Evolutionary conservation across 2,797 vertebrate genomes (phyloP).

Genomic region (Sebastes dallii): DNA sequence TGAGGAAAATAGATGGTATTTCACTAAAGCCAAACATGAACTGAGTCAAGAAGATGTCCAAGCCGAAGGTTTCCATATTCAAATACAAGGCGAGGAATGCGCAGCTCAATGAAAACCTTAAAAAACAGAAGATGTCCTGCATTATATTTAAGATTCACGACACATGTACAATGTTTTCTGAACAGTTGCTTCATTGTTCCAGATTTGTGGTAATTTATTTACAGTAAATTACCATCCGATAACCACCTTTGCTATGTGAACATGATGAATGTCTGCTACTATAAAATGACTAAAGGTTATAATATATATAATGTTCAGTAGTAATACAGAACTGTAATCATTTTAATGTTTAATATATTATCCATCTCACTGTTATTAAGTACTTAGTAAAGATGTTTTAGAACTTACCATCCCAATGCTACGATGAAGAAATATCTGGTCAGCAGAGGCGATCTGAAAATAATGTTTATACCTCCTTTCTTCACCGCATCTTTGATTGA

Average conservation of each 20-base stretch:
- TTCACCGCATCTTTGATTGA: too few relatives aligned
- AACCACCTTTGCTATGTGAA: neutral
- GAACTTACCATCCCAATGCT: constrained; percentile 76
- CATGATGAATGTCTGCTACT: neutral
- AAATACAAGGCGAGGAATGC: constrained; percentile 79
- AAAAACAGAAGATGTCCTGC: neutral
- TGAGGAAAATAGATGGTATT: constrained; percentile 75
- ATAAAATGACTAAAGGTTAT: neutral
- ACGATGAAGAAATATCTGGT: constrained; percentile 79
- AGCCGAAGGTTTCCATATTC: constrained; percentile 81
- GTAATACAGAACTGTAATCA: neutral
- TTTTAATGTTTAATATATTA: neutral
- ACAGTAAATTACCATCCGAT: too few relatives aligned
- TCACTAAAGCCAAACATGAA: constrained; percentile 83
- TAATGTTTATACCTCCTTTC: constrained; percentile 47
- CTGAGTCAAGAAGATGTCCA: constrained; percentile 86
- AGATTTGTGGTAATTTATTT: neutral
- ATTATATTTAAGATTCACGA: neutral
- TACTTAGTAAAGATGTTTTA: neutral
- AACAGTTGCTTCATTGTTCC: neutral
- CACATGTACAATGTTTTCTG: neutral
- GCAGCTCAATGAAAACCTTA: constrained; percentile 85
- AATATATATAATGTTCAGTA: neutral
- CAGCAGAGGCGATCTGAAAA: constrained; percentile 76
- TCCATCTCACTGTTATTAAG: neutral